Evolutionary conservation across 2,797 vertebrate genomes (phyloP), one percentile per base, ranked within the genome.

Genomic region (Gallinago nigripennis): DNA sequence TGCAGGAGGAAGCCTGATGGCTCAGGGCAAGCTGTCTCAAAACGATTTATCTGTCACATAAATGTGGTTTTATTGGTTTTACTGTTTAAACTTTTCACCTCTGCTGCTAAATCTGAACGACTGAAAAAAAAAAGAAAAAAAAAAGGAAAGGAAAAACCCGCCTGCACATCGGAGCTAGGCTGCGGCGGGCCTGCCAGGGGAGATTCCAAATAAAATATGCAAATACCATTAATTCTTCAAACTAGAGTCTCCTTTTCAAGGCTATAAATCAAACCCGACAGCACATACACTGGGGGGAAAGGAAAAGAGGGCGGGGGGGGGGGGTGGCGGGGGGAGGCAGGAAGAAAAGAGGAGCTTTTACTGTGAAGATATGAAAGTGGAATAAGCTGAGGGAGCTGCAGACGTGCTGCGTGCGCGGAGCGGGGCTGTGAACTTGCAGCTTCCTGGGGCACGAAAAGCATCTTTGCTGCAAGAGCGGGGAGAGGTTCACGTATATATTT

Each of bases 1-100:
- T 53, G 71, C 64, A 41, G 82, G 69, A 90, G 78, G 94, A 93
- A 94, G 11, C 76, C 88, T 19, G 7, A 70, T 16, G 48, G 95
- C 58, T 92, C 86, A 5, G 90, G 89, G 83, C 82, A 51, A 43
- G 46, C 82, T 13, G 60, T 51, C 85, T 92, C 68, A 0, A 25
- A 86, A 72, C 96, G 20, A 96, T 97, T 97, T 94, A 96, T 97
- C 96, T 97, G 95, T 94, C 93, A 96, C 95, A 96, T 96, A 97
- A 97, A 97, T 84, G 95, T 14, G 89, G 82, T 93, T 97, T 97
- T 98, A 97, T 97, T 93, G 94, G 83, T 95, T 97, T 97, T 92
- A 93, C 95, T 96, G 90, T 92, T 96, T 98, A 94, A 98, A 97
- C 96, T 98, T 97, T 98, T 98, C 97, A 98, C 97, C 97, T 96